Percentiles rank a stretch among this genome's conserved stretches.
These are phyloP conservation scores for Tenebrio molitor DNA, from an alignment of 1,140 invertebrate genomes.

Conservation along the genomic window DNA sequence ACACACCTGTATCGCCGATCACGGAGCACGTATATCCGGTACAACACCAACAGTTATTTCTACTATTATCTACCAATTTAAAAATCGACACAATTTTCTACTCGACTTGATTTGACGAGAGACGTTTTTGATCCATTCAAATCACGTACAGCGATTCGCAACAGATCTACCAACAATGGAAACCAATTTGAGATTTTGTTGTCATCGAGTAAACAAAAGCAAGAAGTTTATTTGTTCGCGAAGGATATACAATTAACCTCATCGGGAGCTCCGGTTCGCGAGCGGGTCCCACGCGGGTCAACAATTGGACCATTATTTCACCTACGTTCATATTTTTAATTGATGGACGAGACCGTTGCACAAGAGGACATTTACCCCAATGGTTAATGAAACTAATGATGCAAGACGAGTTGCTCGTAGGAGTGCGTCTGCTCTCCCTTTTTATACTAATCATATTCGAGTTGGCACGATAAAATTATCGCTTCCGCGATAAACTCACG, in stretches of 20 bases:
- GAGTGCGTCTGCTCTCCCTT: neutral
- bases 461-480: neutral
- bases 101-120: slow-evolving; percentile 20
- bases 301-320: slow-evolving; percentile 7
- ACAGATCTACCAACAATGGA: slow-evolving; percentile 19
- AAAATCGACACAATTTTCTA: slow-evolving; percentile 39
- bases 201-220: neutral
- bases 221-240: neutral
- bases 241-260: neutral
- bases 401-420: slow-evolving; percentile 19
- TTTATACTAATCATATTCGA: slow-evolving; percentile 4
- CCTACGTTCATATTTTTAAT: slow-evolving; percentile 18
- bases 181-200: slow-evolving; percentile 10
- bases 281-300: too few species aligned
- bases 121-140: slow-evolving; percentile 26
- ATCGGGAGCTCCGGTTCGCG: too few species aligned
- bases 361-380: slow-evolving; percentile 20
- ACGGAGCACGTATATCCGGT: slow-evolving; percentile 22
- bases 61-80: slow-evolving; percentile 22
- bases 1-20: slow-evolving; percentile 5
- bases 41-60: slow-evolving; percentile 35
- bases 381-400: slow-evolving; percentile 7
- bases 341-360: neutral
- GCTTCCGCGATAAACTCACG: neutral
- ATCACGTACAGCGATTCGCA: slow-evolving; percentile 26